Percentiles rank a stretch among this genome's conserved stretches.
Conservation (phyloP, 2,797 vertebrate genomes). For the Acipenser oxyrinchus region DNA sequence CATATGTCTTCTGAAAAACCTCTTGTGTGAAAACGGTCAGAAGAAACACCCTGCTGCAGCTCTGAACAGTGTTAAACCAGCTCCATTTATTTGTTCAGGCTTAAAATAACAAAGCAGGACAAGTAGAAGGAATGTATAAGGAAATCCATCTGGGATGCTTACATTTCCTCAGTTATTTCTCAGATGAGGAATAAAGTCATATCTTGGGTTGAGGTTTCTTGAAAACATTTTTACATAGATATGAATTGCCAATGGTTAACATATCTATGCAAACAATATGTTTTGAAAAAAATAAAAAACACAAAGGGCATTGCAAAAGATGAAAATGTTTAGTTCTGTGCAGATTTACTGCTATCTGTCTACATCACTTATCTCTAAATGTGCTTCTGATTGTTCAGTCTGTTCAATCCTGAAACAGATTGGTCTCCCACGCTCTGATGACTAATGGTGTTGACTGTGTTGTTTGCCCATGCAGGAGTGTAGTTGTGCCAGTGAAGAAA, state of each 20-base stretch:
- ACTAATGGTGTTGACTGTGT: constrained; percentile 4
- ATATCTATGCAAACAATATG: no score
- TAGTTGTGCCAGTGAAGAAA: constrained; percentile 91
- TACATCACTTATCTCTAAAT: not conserved
- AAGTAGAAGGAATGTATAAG: not conserved
- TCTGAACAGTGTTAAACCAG: not conserved
- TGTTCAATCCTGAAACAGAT: no score
- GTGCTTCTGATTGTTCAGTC: no score
- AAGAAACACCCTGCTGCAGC: constrained; percentile 8
- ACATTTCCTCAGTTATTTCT: constrained; percentile 23
- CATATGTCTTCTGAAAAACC: no score
- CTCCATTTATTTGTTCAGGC: constrained; percentile 20
- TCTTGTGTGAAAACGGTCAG: not conserved
- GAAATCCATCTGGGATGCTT: constrained; percentile 45
- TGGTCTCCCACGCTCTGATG: not conserved
- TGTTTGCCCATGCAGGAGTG: constrained; percentile 65
- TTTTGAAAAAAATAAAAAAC: no score
- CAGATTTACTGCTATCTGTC: not conserved
- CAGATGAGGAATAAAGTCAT: no score
- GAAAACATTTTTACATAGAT: no score
- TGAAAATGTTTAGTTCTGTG: not conserved
- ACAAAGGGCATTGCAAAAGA: no score
- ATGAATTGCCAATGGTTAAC: no score
- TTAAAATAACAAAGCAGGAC: no score
- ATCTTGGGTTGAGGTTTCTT: no score